Conservation (phyloP, 2,888 invertebrate species). For the Cephus pygmeus region DNA sequence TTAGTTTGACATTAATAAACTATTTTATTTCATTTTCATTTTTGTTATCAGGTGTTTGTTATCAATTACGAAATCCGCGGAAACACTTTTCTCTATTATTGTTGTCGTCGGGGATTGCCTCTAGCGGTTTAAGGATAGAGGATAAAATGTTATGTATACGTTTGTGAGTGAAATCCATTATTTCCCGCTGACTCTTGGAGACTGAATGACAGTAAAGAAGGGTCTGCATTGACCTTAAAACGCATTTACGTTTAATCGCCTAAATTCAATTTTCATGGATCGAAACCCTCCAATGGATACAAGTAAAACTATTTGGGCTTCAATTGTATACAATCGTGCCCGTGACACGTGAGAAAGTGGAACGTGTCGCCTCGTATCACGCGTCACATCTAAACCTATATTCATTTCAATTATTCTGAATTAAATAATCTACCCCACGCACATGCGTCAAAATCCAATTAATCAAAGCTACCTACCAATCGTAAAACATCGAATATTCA, state of each 20-base stretch:
- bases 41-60: not conserved
- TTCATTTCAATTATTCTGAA: not conserved
- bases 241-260: not conserved
- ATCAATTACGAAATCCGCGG: not conserved
- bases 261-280: not conserved
- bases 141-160: conserved; percentile 52
- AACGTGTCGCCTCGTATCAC: not conserved
- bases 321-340: conserved; percentile 25
- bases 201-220: conserved; percentile 40
- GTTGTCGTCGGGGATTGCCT: conserved; percentile 27
- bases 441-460: not conserved
- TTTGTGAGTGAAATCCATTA: conserved; percentile 59
- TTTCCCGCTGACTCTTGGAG: conserved; percentile 33
- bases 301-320: conserved; percentile 41
- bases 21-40: not conserved
- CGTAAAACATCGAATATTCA: not conserved
- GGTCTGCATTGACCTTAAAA: conserved; percentile 55
- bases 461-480: not conserved
- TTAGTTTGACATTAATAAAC: not conserved
- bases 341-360: conserved; percentile 24
- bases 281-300: conserved; percentile 45
- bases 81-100: conserved; percentile 26
- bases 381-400: not conserved
- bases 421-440: not conserved
- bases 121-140: conserved; percentile 47